phyloP scores from a whole-genome alignment of 2,888 invertebrate genomes.

The Lasioglossum malachurum region DNA sequence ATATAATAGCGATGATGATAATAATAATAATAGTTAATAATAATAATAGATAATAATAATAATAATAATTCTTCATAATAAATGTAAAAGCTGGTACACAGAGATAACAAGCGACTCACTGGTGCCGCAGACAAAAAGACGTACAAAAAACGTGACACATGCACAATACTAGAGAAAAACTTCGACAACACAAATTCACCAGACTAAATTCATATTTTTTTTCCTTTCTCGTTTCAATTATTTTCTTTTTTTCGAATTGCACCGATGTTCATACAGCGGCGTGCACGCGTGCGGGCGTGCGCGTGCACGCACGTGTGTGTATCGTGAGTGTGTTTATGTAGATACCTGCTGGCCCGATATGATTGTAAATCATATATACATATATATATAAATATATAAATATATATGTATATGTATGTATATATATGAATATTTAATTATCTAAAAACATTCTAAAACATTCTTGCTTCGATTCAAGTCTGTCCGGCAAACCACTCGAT shows the following conservation, averaged over 20 bases:
- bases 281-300: constrained; percentile 49
- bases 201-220: constrained; percentile 76
- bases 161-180: constrained; percentile 84
- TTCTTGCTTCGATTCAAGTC: constrained; percentile 76
- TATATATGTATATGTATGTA: not conserved
- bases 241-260: constrained; percentile 65
- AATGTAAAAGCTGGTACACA: constrained; percentile 84
- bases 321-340: constrained; percentile 50
- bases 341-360: constrained; percentile 79
- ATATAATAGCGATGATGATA: constrained; percentile 69
- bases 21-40: constrained; percentile 62
- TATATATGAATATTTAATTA: constrained; percentile 80
- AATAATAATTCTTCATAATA: constrained; percentile 78
- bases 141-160: constrained; percentile 83
- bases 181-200: constrained; percentile 83
- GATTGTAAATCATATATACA: constrained; percentile 77
- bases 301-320: constrained; percentile 5
- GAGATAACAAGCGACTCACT: constrained; percentile 82
- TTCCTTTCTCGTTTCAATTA: constrained; percentile 67
- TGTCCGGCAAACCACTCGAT: constrained; percentile 74
- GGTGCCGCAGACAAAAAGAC: constrained; percentile 82
- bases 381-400: not conserved
- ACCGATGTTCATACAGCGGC: constrained; percentile 76
- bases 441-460: constrained; percentile 82
- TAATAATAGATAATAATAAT: constrained; percentile 74